Evolutionary conservation across 1,140 invertebrate genomes (phyloP), one percentile per base, ranked within the genome.

Genomic region (Listronotus oregonensis): DNA sequence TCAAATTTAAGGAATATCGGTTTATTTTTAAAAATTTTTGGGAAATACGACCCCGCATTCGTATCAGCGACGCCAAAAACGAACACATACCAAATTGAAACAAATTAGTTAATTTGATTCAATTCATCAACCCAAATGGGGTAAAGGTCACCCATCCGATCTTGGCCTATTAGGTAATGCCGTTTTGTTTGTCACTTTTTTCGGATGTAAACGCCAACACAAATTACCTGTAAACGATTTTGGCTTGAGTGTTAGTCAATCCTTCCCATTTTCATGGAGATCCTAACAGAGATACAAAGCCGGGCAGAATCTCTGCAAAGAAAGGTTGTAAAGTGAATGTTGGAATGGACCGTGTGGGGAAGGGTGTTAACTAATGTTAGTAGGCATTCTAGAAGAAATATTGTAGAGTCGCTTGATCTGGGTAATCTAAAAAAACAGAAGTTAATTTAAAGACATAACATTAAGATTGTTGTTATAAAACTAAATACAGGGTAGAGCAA

Each of bases 231-330:
- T 94, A 94, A 65, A 95, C 88, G 68, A 90, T 91, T 81, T 93
- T 94, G 14, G 91, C 89, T 74, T 93, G 89, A 73, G 87, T 86
- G 69, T 86, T 88, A 42, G 90, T 88, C 49, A 93, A 89, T 68
- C 88, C 87, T 6, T 91, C 14, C 89, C 86, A 62, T 86, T 86
- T 31, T 1, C 82, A 81, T 1, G 91, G 92, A 15, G 90, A 89
- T 0, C 94, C 94, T 1, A 97, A 82, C 56, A 96, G 89, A 0
- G 91, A 90, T 49, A 91, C 59, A 97, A 81, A 3, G 90, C 88
- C 0, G 95, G 94, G 74, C 93, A 96, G 70, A 97, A 89, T 71
- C 94, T 90, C 77, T 96, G 93, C 95, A 94, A 0, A 94, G 79
- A 70, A 93, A 93, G 3, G 90, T 91, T 9, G 90, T 92, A 69